Evolutionary conservation across 2,888 invertebrate species (phyloP), one percentile per base, ranked within the genome.

Genomic region (Crioceris asparagi): DNA sequence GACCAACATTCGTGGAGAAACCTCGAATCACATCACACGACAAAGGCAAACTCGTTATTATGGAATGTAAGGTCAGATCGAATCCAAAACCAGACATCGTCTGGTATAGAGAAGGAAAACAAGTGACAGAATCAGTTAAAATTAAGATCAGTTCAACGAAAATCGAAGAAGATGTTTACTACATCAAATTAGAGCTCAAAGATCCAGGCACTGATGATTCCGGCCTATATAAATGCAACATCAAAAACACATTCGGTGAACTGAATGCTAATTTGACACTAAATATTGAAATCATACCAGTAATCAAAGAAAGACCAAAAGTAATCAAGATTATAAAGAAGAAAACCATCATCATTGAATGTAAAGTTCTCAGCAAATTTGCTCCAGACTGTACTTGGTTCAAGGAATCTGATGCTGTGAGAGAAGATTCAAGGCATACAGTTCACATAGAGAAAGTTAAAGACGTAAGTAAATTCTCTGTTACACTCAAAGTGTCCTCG

Each of bases 211-310:
- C 90, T 46, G 87, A 88, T 58, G 97, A 98, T 70, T 94, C 94
- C 54, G 98, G 97, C 50, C 74, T 94, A 45, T 98, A 97, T 72
- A 94, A 96, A 67, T 96, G 97, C 66, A 93, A 92, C 59, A 91
- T 94, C 56, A 93, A 92, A 66, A 97, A 96, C 68, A 77, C 81
- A 57, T 79, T 88, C 60, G 98, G 97, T 53, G 96, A 97, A 74
- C 77, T 93, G 48, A 94, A 94, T 64, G 94, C 94, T 43, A 96
- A 96, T 69, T 75, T 96, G 49, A 93, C 94, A 51, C 77, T 97
- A 54, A 96, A 97, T 68, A 92, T 97, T 69, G 93, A 94, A 82
- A 93, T 91, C 72, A 83, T 90, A 67, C 90, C 90, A 59, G 90
- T 91, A 54, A 91, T 90, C 57, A 87, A 84, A 68, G 91, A 91